Evolutionary conservation across 2,113 vertebrate genomes (phyloP).

Genomic region (Platycercus adscitus): DNA sequence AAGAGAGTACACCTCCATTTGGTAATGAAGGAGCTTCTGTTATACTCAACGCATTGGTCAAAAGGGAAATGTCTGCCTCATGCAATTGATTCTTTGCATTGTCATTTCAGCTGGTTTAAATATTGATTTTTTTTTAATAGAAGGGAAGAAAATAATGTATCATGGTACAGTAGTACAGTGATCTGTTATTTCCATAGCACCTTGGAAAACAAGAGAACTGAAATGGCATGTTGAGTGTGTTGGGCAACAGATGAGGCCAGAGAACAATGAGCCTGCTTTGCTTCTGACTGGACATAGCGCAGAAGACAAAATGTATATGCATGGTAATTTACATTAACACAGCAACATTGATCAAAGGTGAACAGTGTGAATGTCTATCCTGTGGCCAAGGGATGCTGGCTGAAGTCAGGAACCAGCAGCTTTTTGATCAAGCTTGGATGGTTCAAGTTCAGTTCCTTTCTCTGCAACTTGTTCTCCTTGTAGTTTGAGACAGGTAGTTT

Average conservation of each 20-base stretch:
- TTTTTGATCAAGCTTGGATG: background rate
- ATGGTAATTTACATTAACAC: background rate
- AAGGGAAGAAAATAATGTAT: background rate
- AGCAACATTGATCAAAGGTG: background rate
- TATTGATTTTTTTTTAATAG: background rate
- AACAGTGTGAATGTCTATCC: background rate
- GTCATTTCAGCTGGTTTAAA: background rate
- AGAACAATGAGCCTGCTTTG: background rate
- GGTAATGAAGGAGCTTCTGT: background rate
- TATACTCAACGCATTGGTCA: background rate
- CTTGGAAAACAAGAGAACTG: background rate
- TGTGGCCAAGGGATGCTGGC: background rate
- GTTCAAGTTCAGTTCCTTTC: background rate
- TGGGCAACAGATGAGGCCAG: background rate
- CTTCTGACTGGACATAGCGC: background rate
- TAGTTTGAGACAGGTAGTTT: background rate
- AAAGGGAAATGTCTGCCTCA: background rate
- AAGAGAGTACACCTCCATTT: background rate
- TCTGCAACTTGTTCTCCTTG: background rate
- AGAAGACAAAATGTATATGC: background rate
- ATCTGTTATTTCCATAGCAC: background rate
- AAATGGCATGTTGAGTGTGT: background rate
- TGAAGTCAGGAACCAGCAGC: background rate
- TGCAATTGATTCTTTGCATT: background rate
- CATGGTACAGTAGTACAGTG: background rate